Evolutionary conservation across 2,113 vertebrate species (phyloP).

Genomic region (Poeciliopsis turrubarensis): DNA sequence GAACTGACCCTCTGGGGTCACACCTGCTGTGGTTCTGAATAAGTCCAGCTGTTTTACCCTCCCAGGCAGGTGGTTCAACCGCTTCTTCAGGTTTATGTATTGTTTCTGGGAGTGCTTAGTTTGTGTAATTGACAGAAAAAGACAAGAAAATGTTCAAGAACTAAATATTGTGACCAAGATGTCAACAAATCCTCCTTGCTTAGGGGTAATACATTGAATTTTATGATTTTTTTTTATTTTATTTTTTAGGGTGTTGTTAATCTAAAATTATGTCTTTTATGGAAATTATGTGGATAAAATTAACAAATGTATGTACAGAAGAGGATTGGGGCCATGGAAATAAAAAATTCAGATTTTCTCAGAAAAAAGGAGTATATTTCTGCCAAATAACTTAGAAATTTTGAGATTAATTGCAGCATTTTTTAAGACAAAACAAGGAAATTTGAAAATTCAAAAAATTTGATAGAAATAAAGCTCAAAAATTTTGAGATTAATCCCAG

Average conservation of each 20-base stretch:
- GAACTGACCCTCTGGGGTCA: constrained; percentile 51
- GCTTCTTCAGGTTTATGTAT: constrained; percentile 5
- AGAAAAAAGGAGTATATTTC: no score
- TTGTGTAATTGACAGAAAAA: neutral
- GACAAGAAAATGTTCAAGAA: neutral
- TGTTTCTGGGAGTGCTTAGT: neutral
- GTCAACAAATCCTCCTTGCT: neutral
- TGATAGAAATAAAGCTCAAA: no score
- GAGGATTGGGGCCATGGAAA: neutral
- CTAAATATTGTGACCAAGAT: neutral
- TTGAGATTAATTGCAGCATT: no score
- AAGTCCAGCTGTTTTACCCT: constrained; percentile 52
- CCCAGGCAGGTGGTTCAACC: constrained; percentile 25
- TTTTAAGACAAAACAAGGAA: no score
- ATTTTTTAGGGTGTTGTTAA: neutral
- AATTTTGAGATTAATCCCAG: no score
- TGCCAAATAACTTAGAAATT: no score
- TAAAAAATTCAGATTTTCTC: neutral
- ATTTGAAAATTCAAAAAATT: no score
- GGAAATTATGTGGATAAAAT: no score
- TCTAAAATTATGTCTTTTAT: neutral
- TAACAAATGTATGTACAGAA: neutral
- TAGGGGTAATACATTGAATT: neutral
- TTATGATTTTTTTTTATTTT: neutral
- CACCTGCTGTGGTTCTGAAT: constrained; percentile 44